Base-by-base conservation (phyloP, 2,113 vertebrate species). In the Callionymus lyra region DNA sequence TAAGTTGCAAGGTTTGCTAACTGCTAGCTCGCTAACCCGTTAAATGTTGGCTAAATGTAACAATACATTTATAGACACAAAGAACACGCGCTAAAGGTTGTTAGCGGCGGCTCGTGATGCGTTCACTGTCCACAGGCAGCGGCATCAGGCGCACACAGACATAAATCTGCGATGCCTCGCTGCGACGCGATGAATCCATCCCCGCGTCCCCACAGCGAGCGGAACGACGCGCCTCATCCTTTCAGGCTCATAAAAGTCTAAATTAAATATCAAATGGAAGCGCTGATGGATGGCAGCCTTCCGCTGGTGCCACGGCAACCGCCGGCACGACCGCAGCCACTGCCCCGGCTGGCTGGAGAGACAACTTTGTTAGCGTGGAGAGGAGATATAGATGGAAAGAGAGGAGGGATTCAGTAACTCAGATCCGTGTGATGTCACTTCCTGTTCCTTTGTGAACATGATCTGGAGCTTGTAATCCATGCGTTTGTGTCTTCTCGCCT, bases 231-330 rank as follows among this genome's bases (percentile, higher is more conserved):
- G 70, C 72, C 63, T 72, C 80, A 81, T 77, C 80, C 74, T 84
- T 70, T 78, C 74, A 85, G 77, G 72, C 77, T 80, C 80, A 82
- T 85, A 86, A 86, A 85, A 85, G 82, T 83, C 76, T 77, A 80
- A 86, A 85, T 85, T 83, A 85, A 85, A 86, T 85, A 85, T 83
- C 77, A 85, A 81, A 86, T 86, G 80, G 84, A 84, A 80, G 70
- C 70, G 71, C 77, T 84, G 82, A 84, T 84, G 81, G 80, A 84
- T 84, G 62, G 73, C 80, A 17, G 60, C 70, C 72, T 71, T 35
- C 65, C 59, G 53, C 49, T 50, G 60, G 72, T 78, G 69, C 58
- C 74, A 47, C 47, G 60, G 65, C 58, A 27, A 75, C 67, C 53
- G 65, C 53, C 42, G 62, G 65, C 59, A 15, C 59, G 38, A 56